Conservation (phyloP, 2,888 invertebrate species). For the Xylocampa areola region DNA sequence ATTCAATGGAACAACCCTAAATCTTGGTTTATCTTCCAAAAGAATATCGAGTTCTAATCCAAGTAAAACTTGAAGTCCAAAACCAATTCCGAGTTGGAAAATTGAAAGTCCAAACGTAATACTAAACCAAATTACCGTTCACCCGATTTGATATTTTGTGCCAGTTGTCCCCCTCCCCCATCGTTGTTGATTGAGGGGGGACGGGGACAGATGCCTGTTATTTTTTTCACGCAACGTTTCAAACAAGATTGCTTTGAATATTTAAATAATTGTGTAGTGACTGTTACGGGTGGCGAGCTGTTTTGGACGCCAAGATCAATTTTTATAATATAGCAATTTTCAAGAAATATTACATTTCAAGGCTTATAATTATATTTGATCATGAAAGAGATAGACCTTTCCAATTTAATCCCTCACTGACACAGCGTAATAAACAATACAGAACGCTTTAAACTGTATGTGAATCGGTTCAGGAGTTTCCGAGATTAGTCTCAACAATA, state of each 20-base stretch:
- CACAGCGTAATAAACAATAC: constrained; percentile 23
- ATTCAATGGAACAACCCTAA: constrained; percentile 27
- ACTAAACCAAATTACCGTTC: constrained; percentile 52
- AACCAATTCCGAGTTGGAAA: constrained; percentile 51
- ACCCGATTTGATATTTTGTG: constrained; percentile 57
- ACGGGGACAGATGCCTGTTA: constrained; percentile 60
- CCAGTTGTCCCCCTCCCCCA: constrained; percentile 35
- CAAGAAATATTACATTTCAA: too few species aligned
- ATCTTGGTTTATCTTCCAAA: constrained; percentile 11
- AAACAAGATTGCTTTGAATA: constrained; percentile 55
- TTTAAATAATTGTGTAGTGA: constrained; percentile 49
- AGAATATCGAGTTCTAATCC: constrained; percentile 24
- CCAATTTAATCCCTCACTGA: constrained; percentile 9
- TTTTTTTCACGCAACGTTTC: constrained; percentile 58
- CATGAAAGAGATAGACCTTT: constrained; percentile 3
- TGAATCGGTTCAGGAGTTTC: constrained; percentile 52
- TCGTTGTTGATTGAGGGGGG: constrained; percentile 51
- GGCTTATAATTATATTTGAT: not conserved
- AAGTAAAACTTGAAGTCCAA: constrained; percentile 38
- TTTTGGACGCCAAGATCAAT: too few species aligned
- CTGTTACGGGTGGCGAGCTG: constrained; percentile 9
- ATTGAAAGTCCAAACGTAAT: constrained; percentile 59
- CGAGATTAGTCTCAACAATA: constrained; percentile 53
- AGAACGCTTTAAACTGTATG: constrained; percentile 37
- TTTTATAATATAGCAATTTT: not conserved